A percentile compares a stretch with the other conserved stretches of the same genome.
phyloP scores from a whole-genome alignment of 2,888 invertebrate genomes.

The Tetheella fluctuosa region DNA sequence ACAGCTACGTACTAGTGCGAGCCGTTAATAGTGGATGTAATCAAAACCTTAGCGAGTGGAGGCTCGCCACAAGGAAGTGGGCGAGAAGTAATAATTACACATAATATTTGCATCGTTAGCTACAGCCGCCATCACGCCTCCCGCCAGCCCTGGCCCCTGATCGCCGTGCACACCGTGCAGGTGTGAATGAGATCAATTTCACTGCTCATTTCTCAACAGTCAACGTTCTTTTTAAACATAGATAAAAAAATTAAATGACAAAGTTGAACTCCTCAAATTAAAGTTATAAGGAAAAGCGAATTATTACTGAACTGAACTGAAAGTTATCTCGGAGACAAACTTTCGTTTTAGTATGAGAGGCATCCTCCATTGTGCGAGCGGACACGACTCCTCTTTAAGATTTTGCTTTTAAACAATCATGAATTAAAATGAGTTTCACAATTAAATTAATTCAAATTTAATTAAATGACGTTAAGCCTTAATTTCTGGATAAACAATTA shows the following conservation, averaged over 20 bases:
- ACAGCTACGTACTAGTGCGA: no score
- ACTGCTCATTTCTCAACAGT: no score
- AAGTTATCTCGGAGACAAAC: neutral
- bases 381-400: neutral
- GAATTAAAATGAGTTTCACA: neutral
- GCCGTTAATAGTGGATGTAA: no score
- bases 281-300: neutral
- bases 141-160: no score
- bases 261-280: neutral
- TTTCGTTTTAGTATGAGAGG: neutral
- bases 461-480: neutral
- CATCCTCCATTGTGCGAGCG: neutral
- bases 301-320: neutral
- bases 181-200: no score
- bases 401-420: neutral
- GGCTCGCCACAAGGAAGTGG: no score
- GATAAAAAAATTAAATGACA: neutral
- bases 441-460: neutral
- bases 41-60: no score
- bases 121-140: no score
- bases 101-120: no score
- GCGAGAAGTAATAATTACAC: no score
- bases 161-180: no score
- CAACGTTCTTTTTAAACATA: no score
- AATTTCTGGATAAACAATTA: neutral